Evolutionary conservation across 2,113 vertebrate species (phyloP), one percentile per base, ranked within the genome.

Genomic region (Alligator mississippiensis): DNA sequence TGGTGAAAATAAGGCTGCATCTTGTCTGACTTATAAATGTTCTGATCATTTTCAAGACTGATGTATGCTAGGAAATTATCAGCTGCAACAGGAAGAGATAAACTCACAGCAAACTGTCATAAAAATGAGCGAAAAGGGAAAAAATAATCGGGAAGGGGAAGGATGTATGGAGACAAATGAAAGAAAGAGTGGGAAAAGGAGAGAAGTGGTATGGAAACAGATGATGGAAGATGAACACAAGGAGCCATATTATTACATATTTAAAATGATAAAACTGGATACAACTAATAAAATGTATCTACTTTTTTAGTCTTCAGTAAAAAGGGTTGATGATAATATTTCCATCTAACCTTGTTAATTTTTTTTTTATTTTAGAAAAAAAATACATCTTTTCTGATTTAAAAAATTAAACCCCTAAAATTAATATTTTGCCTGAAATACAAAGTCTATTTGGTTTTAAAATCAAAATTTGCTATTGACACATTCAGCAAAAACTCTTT

Each of bases 181-280:
- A 17, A 80, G 60, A 84, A n/a, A 77, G 82, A 82, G 2, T 63
- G 34, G 30, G 34, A 8, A 3, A 38, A 75, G 16, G 3, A 72
- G 5, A 64, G 80, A 58, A 0, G 5, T 3, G 0, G 19, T 76
- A 38, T 4, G 4, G 8, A 57, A 84, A 34, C 22, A 89, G 92
- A 87, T 61, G 4, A 6, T 22, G 60, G 82, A 91, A 47, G 8
- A 2, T 1, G 1, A 81, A 63, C 22, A 81, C 2, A 79, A 57
- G 5, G 89, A 76, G 82, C 61, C 17, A 54, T 0, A 0, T 28
- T 0, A 74, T 82, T 91, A 34, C 25, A 38, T 76, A 38, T n/a
- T 47, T 81, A 57, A 81, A 84, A 8, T 54, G 64, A 18, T 14
- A n/a, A 47, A 82, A 70, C 34, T 82, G 12, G 22, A 19, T 85